Conservation (phyloP, 2,797 vertebrate species). For the Anas bahamensis region DNA sequence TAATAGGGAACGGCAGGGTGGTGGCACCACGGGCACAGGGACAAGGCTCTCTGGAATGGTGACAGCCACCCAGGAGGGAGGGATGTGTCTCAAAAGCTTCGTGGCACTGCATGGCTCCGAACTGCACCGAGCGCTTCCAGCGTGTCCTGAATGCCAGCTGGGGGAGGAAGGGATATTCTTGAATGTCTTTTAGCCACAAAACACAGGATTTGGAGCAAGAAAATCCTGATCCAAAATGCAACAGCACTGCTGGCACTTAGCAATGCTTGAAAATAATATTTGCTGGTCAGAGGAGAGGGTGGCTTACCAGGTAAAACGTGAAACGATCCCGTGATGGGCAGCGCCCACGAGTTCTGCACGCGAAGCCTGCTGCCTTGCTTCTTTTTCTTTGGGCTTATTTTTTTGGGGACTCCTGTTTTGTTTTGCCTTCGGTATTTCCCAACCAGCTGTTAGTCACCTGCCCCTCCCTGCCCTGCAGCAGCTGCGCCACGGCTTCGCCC, state of each 20-base stretch:
- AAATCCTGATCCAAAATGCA: background rate
- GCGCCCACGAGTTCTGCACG: fast-evolving
- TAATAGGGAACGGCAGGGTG: no score
- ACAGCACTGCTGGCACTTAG: background rate
- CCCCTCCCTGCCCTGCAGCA: background rate
- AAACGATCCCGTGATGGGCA: background rate
- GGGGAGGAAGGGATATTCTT: background rate
- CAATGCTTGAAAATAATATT: background rate
- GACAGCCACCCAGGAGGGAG: no score
- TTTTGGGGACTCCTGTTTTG: background rate
- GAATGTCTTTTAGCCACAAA: background rate
- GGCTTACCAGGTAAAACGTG: background rate
- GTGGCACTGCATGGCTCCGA: no score
- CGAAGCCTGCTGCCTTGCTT: background rate
- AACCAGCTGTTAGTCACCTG: background rate
- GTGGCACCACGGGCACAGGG: no score
- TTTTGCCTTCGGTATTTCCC: background rate
- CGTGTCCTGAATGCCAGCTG: background rate
- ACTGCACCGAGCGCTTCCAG: background rate
- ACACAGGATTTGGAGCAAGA: background rate
- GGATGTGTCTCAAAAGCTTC: background rate
- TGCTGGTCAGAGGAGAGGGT: background rate
- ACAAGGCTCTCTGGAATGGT: no score
- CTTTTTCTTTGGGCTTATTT: background rate
- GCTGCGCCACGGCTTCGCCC: background rate